Base-by-base conservation (phyloP, 2,888 invertebrate genomes). In the Linnaemya vulpina region DNA sequence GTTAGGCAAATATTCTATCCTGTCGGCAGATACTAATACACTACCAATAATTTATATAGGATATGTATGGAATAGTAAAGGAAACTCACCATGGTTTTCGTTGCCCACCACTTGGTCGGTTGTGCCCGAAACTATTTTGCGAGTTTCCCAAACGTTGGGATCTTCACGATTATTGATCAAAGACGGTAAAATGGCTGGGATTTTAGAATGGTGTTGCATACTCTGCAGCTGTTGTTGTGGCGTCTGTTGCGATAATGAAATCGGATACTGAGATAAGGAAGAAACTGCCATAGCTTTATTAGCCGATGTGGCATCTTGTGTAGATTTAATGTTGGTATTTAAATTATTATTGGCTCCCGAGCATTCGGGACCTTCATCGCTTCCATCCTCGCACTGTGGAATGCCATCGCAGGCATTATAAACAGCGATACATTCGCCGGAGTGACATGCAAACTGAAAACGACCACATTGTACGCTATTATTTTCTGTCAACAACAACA, bases 371-470 rank as follows among this genome's bases (percentile, higher is more conserved):
- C 96, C 96, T 93, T 98, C 98, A 92, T 98, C 98, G 90, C 97
- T 97, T 87, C 96, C 97, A 93, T 98, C 98, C 1, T 96, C 94
- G 92, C 97, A 98, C 93, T 98, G 98, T 35, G 97, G 96, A 88
- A 98, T 97, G 71, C 98, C 98, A 92, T 98, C 97, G 90, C 98
- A 98, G 10, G 97, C 97, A 93, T 98, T 98, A 93, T 98, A 98
- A 88, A 98, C 94, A 8, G 98, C 98, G 89, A 98, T 97, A 92
- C 98, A 98, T 92, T 98, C 98, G 62, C 96, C 96, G 58, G 96
- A 96, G 87, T 96, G 95, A 90, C 98, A 98, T 92, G 96, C 95
- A 92, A 98, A 98, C 93, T 98, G 97, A 93, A 96, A 97, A 85
- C 96, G 94, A 88, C 96, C 96, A 93, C 98, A 98, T 53, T 89